Evolutionary conservation across 2,888 invertebrate genomes (phyloP).

Genomic region (Synanthedon andrenaeformis): DNA sequence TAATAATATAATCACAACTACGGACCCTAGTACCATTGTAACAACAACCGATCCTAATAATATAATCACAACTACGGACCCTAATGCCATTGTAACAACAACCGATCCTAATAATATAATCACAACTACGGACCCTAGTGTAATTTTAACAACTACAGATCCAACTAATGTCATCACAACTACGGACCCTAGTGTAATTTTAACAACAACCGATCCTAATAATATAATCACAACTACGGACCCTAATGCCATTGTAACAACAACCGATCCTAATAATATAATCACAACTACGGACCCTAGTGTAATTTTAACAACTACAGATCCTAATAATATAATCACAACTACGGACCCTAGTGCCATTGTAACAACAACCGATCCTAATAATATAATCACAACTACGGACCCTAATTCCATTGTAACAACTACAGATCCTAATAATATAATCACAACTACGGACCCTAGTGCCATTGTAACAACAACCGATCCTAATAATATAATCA

Average conservation of each 20-base stretch:
- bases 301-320: not conserved
- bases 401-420: not conserved
- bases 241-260: not conserved
- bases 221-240: not conserved
- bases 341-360: constrained; percentile 2
- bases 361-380: constrained; percentile 1
- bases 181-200: constrained; percentile 2
- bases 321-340: not conserved
- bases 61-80: not conserved
- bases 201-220: constrained; percentile 1
- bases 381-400: not conserved
- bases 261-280: constrained; percentile 1
- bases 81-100: not conserved
- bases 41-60: constrained; percentile 1
- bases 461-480: constrained; percentile 3
- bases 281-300: constrained; percentile 2
- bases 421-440: constrained; percentile 1
- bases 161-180: not conserved
- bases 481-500: constrained; percentile 1
- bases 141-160: not conserved
- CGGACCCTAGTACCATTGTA: constrained; percentile 2
- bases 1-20: not conserved
- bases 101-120: constrained; percentile 2
- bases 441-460: constrained; percentile 2
- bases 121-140: constrained; percentile 2